Base-by-base conservation (phyloP, 2,797 vertebrate species). In the Enteromius trimaculatus region DNA sequence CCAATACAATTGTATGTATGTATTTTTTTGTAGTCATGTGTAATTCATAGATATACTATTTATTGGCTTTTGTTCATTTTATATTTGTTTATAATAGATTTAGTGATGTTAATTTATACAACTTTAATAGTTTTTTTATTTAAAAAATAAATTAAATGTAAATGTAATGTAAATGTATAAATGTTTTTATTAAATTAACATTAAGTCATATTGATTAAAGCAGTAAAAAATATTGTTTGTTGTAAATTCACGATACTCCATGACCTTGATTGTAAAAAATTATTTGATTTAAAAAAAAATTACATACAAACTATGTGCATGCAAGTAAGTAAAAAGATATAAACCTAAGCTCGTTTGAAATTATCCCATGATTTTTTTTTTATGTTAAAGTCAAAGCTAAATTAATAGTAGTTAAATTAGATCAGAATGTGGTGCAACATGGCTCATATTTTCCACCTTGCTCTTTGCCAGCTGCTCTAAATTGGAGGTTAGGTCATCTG, bases 381-480 rank as follows among this genome's bases (percentile, higher is more conserved):
- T 29, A n/a, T 42, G 65, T 53, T 64, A 44, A 69, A 69, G 74
- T 58, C 75, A 60, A 58, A n/a, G 64, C 74, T 77, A 77, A 77
- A 47, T 77, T 68, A 77, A 77, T 60, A 21, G 65, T 47, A 69
- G 39, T 78, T 39, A 70, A 81, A 62, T 77, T 70, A 81, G 75
- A 78, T 77, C 65, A 29, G 65, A 77, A 77, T 77, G 74, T 72
- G 53, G 62, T 75, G 70, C 47, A 62, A 26, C 21, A 68, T 16
- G 34, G 26, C 21, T 53, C 55, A 72, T 85, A 71, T 71, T 82
- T 77, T 64, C 65, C 31, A 98, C 97, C 96, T 99, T 99, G 91
- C 91, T 90, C 71, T 97, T 98, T 86, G 95, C 95, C 86, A 99
- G 92, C 14, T 95, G 96, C 79, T 98, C 97, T n/a, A 98, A 91